A percentile compares a stretch with the other conserved stretches of the same genome.
These are phyloP conservation scores for Prionailurus bengalensis DNA, from an alignment of 2,113 vertebrate genomes.

Conservation along the genomic window DNA sequence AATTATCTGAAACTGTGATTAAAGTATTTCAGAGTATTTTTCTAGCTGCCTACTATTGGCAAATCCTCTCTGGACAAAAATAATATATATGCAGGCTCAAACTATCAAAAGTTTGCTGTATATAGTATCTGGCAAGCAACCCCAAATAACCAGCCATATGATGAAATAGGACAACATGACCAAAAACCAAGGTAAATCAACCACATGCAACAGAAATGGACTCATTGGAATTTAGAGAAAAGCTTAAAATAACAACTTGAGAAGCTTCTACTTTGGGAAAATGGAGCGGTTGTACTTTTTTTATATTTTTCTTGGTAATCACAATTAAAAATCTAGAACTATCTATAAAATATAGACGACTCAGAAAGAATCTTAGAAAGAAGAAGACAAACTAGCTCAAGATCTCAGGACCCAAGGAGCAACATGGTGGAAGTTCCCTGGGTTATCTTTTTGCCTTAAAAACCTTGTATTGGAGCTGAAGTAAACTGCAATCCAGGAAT, in stretches of 20 bases:
- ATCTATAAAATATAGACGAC: background rate
- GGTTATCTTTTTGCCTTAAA: background rate
- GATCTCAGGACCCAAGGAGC: background rate
- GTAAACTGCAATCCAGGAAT: background rate
- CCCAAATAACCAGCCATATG: background rate
- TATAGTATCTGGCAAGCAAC: background rate
- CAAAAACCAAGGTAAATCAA: background rate
- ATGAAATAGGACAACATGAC: background rate
- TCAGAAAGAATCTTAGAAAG: background rate
- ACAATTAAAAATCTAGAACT: background rate
- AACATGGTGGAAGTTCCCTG: background rate
- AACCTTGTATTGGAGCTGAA: background rate
- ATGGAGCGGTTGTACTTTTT: background rate
- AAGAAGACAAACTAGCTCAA: background rate
- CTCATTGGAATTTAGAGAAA: background rate
- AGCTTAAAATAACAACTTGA: background rate
- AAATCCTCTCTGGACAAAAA: slow-evolving; percentile 16
- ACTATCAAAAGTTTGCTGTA: background rate
- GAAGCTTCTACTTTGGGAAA: background rate
- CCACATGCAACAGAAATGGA: background rate
- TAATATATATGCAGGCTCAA: background rate
- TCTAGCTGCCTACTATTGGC: background rate
- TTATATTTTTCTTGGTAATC: background rate
- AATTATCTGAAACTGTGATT: slow-evolving; percentile 9
- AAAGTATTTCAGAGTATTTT: background rate